Evolutionary conservation across 2,797 vertebrate genomes (phyloP), one percentile per base, ranked within the genome.

Genomic region (Rhabdomys pumilio): DNA sequence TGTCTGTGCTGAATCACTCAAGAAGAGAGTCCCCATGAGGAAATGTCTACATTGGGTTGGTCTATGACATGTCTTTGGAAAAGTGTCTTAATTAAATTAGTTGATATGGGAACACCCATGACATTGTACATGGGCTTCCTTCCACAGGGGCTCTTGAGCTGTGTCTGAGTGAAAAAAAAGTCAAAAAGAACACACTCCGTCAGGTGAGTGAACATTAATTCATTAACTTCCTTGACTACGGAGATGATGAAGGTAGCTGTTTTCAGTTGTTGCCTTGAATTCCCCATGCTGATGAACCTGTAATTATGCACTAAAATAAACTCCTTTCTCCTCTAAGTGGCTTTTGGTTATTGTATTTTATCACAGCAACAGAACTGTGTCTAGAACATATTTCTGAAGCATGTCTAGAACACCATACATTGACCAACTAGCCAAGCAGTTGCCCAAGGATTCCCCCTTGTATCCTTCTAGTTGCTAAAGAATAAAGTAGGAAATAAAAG

Each of bases 401-500:
- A 15, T 53, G 44, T 69, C 47, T 17, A 61, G 67, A 57, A 59
- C 9, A 75, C 53, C n/a, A 75, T 41, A 15, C n/a, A 41, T 31
- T 77, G 41, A 50, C 12, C 79, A 93, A 59, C n/a, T 29, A 87
- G 38, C 31, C 15, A 94, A 65, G 79, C 3, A 38, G 55, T 53
- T 47, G n/a, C 9, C 44, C 80, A 75, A 55, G 29, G 53, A 69
- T 22, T 75, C 19, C 47, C 53, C 59, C 26, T 50, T 89, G 19
- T 3, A 53, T 26, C 73, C 38, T 13, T 55, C 8, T 67, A 9
- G 50, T 61, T 69, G 67, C 29, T 53, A 41, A 84, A 65, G 44
- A 77, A 91, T 63, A 80, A 72, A 73, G 72, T 31, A 84, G 47
- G 4, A 83, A 50, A 38, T 80, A n/a, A 72, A 76, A 95, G 89